Evolutionary conservation across 2,888 invertebrate species (phyloP), one percentile per base, ranked within the genome.

Genomic region (Eueremaeus valkanovi): DNA sequence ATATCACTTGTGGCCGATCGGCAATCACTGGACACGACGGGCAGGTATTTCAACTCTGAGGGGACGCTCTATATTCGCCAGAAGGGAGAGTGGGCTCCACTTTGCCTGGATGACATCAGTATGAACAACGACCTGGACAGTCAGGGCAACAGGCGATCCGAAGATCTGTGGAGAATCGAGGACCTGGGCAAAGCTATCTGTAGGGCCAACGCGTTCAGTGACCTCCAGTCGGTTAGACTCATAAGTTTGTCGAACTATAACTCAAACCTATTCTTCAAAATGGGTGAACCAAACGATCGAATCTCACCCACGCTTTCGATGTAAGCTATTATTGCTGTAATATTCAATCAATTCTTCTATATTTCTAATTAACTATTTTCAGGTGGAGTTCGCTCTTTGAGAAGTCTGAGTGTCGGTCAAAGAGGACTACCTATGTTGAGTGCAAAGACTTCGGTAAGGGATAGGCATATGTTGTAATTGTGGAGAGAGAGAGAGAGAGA

Each of bases 121-220:
- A 86, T 87, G 16, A 42, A 61, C 18, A 24, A 40, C 8, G 40
- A 68, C 21, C 11, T 42, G 18, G 61, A 73, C 29, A 73, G 5
- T 13, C 31, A 27, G 21, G 36, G 42, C 16, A 42, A 73, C 21
- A 51, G 29, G n/a, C 33, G 24, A 5, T 73, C 45, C 0, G 36
- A 33, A 2, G 33, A 63, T 1, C 21, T 45, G 5, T 88, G 89
- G 84, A 87, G 88, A 80, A 85, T 91, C 40, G 86, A 88, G 27
- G 90, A 91, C 81, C 85, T 92, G 49, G 91, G 90, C 6, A 86
- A 88, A 81, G 90, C 90, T 0, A 89, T 91, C 3, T 92, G 91
- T 83, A 87, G 88, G 81, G 88, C 90, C 1, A 88, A 91, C 85
- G 91, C 91, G 18, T 91, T 74, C 75, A 13, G 3, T 27, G 72